Conservation (phyloP, 2,888 invertebrate genomes). For the Metalampra italica region DNA sequence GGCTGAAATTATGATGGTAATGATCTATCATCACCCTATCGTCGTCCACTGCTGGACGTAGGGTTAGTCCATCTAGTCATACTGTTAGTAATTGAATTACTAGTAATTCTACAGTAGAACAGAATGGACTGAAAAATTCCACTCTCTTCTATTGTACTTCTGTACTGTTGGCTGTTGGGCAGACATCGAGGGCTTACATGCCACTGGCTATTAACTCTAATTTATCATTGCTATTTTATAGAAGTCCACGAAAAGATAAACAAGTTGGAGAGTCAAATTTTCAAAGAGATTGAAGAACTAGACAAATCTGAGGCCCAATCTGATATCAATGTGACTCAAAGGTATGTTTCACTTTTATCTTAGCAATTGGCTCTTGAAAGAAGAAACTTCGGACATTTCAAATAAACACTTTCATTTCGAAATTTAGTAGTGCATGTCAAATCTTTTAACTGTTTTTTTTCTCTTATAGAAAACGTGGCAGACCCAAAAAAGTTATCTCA, state of each 20-base stretch:
- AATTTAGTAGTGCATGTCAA: background rate
- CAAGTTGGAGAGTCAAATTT: constrained; percentile 54
- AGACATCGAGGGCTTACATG: too few species aligned
- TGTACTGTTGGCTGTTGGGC: too few species aligned
- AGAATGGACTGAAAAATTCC: too few species aligned
- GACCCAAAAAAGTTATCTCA: constrained; percentile 21
- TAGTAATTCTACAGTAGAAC: too few species aligned
- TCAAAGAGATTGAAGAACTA: constrained; percentile 53
- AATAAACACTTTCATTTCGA: too few species aligned
- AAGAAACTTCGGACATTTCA: background rate
- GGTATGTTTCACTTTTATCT: constrained; percentile 28
- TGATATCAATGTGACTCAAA: constrained; percentile 35
- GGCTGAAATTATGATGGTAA: too few species aligned
- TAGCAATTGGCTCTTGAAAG: too few species aligned
- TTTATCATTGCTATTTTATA: constrained; percentile 19
- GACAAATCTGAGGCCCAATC: constrained; percentile 22
- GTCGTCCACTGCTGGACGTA: background rate
- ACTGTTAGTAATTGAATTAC: too few species aligned
- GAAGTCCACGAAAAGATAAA: constrained; percentile 45
- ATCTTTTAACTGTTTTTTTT: background rate
- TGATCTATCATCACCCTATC: too few species aligned
- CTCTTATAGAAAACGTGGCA: constrained; percentile 18
- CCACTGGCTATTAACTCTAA: too few species aligned
- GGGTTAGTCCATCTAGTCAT: too few species aligned
- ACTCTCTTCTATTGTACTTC: too few species aligned